phyloP scores from a whole-genome alignment of 1,140 invertebrate genomes.

The Pogonomyrmex barbatus region DNA sequence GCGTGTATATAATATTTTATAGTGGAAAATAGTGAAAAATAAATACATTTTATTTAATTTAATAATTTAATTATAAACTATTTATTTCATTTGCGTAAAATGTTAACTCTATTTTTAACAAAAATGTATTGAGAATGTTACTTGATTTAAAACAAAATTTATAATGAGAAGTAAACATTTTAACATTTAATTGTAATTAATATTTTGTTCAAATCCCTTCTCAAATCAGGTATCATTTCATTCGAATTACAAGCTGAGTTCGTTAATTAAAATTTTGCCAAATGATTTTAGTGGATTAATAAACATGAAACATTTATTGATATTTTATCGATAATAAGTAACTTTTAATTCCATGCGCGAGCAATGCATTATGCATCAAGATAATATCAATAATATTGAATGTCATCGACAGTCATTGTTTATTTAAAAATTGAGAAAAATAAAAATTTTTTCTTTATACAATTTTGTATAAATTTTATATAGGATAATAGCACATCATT shows the following conservation, averaged over 20 bases:
- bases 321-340: conserved; percentile 29
- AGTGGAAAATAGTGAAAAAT: neutral
- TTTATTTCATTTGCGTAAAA: neutral
- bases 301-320: conserved; percentile 34
- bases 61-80: too few species aligned
- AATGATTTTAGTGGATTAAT: conserved; percentile 45
- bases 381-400: conserved; percentile 31
- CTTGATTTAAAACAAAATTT: conserved; percentile 38
- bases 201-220: conserved; percentile 34
- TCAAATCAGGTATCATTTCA: conserved; percentile 15
- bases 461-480: neutral
- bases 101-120: neutral
- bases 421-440: conserved; percentile 3
- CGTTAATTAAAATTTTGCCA: conserved; percentile 54
- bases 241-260: conserved; percentile 21
- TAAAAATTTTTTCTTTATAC: neutral
- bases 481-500: neutral
- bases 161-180: conserved; percentile 24
- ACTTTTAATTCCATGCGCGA: neutral
- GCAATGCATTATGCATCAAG: conserved; percentile 25
- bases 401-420: neutral
- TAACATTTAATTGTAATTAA: conserved; percentile 49
- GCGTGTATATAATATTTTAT: neutral
- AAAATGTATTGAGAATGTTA: neutral
- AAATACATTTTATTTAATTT: too few species aligned